phyloP scores from a whole-genome alignment of 2,113 vertebrate genomes.

The Python bivittatus region DNA sequence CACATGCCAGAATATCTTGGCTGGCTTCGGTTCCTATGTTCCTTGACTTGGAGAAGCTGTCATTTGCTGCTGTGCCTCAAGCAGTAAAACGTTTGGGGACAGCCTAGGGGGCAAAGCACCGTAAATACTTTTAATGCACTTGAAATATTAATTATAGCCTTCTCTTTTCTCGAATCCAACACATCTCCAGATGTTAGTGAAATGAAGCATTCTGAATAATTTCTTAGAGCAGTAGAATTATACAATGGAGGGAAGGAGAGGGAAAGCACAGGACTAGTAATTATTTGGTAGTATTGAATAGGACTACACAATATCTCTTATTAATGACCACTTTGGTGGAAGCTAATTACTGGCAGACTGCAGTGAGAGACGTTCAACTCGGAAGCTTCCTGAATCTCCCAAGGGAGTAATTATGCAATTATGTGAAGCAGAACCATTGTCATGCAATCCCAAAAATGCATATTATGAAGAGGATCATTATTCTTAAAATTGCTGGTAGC shows the following conservation, averaged over 20 bases:
- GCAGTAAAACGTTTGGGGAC: background rate
- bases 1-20: background rate
- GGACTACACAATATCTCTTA: background rate
- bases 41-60: background rate
- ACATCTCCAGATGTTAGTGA: conserved; percentile 11
- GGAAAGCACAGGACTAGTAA: conserved; percentile 1
- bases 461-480: conserved; percentile 25
- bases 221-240: conserved; percentile 7
- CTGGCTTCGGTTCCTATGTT: background rate
- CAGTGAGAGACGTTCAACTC: conserved; percentile 12
- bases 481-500: conserved; percentile 12
- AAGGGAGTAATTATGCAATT: conserved; percentile 17
- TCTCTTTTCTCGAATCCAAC: background rate
- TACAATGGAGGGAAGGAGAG: background rate
- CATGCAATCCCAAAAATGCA: conserved; percentile 24
- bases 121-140: conserved; percentile 19
- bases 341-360: background rate
- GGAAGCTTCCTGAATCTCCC: conserved; percentile 18
- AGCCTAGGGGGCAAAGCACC: background rate
- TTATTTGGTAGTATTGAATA: background rate
- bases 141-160: conserved; percentile 31
- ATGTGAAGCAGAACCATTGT: conserved; percentile 19
- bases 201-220: conserved; percentile 12
- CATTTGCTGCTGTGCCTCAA: background rate
- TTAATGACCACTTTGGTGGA: background rate